Percentiles rank a stretch among this genome's conserved stretches.
These are phyloP conservation scores for Deilephila porcellus DNA, from an alignment of 2,888 invertebrate species.

Conservation along the genomic window DNA sequence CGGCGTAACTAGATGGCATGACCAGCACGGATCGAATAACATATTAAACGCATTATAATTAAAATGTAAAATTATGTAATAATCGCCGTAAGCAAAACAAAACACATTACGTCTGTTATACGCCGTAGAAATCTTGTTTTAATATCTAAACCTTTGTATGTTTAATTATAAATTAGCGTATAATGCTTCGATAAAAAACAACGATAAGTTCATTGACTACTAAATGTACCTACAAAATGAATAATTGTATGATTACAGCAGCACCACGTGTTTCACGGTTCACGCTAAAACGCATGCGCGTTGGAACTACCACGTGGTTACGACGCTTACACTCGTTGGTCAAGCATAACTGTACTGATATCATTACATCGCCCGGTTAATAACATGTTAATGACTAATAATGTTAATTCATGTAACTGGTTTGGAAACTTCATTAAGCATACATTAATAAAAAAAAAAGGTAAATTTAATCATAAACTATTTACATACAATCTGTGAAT, in stretches of 20 bases:
- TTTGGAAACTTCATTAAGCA: background rate
- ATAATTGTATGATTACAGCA: constrained; percentile 27
- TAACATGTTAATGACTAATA: constrained; percentile 19
- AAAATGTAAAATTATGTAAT: background rate
- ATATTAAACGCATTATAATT: background rate
- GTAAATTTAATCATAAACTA: background rate
- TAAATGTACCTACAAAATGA: constrained; percentile 32
- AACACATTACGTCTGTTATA: background rate
- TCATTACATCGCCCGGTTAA: constrained; percentile 27
- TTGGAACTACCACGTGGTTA: constrained; percentile 48
- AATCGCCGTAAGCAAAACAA: background rate
- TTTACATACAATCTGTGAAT: background rate
- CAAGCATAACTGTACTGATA: constrained; percentile 45
- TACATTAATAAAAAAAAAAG: background rate
- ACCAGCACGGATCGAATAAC: constrained; percentile 3
- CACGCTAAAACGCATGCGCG: constrained; percentile 42
- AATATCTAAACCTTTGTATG: background rate
- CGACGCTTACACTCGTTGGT: constrained; percentile 42
- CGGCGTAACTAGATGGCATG: constrained; percentile 30
- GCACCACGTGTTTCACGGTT: constrained; percentile 50
- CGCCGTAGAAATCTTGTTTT: background rate
- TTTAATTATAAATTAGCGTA: constrained; percentile 6
- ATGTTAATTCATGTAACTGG: constrained; percentile 9
- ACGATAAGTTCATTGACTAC: constrained; percentile 51
- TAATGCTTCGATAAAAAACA: background rate